These are phyloP conservation scores for Mycalesis mineus DNA, from an alignment of 2,888 invertebrate genomes.

Conservation along the genomic window DNA sequence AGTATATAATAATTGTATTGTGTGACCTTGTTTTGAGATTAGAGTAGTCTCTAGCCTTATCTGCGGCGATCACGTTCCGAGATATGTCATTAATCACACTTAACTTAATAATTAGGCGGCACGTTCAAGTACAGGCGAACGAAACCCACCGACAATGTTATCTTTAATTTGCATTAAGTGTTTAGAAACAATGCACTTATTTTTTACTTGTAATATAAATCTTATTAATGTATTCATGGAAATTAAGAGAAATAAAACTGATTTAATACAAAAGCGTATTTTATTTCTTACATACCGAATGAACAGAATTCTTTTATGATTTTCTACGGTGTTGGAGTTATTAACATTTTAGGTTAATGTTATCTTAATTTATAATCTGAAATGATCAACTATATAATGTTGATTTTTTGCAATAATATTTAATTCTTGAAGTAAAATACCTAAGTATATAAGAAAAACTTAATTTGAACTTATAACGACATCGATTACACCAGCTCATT, in stretches of 20 bases:
- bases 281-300: not conserved
- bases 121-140: not conserved
- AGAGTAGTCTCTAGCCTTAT: not conserved
- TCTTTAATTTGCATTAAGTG: constrained; percentile 1
- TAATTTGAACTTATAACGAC: too few species aligned
- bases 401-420: too few species aligned
- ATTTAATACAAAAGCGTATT: not conserved
- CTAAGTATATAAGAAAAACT: too few species aligned
- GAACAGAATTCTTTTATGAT: not conserved
- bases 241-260: not conserved
- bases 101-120: not conserved
- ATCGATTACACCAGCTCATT: too few species aligned
- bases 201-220: not conserved
- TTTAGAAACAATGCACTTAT: constrained; percentile 2
- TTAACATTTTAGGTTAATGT: constrained; percentile 11
- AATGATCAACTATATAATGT: too few species aligned
- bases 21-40: constrained; percentile 9
- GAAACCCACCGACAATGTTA: constrained; percentile 3
- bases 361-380: too few species aligned
- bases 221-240: constrained; percentile 1
- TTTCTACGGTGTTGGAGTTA: not conserved
- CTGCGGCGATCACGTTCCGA: not conserved
- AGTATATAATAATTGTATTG: constrained; percentile 7
- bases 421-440: too few species aligned
- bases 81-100: not conserved